Conservation (phyloP, 1,140 invertebrate genomes). For the Drosophila sp. region DNA sequence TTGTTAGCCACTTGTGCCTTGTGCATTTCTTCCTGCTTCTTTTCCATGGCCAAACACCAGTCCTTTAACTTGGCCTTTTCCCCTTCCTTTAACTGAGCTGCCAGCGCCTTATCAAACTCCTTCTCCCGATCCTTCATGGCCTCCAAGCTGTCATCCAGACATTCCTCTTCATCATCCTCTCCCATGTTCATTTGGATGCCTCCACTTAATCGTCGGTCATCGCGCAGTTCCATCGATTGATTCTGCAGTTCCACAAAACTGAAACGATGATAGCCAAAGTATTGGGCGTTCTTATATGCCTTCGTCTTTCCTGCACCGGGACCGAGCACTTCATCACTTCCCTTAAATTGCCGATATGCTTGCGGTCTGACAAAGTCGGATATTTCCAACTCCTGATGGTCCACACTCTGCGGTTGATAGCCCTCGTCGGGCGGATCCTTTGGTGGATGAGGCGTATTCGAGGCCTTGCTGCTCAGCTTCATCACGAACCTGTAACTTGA, state of each 20-base stretch:
- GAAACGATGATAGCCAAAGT: constrained; percentile 74
- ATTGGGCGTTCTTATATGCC: constrained; percentile 66
- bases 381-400: constrained; percentile 52
- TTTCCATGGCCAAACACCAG: not conserved
- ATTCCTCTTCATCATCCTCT: constrained; percentile 24
- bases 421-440: constrained; percentile 71
- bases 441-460: constrained; percentile 69
- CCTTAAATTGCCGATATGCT: constrained; percentile 56
- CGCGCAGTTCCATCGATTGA: constrained; percentile 37
- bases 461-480: constrained; percentile 25
- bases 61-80: constrained; percentile 2
- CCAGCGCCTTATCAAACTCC: constrained; percentile 44
- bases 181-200: constrained; percentile 38
- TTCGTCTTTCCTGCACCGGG: constrained; percentile 58
- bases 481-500: not conserved
- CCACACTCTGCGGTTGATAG: constrained; percentile 45
- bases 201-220: constrained; percentile 24
- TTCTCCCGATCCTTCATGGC: constrained; percentile 37
- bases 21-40: constrained; percentile 15
- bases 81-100: constrained; percentile 20
- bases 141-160: constrained; percentile 7
- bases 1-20: not conserved
- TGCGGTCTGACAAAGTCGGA: constrained; percentile 44
- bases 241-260: constrained; percentile 52
- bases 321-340: constrained; percentile 59